Conservation (phyloP, 2,113 vertebrate genomes). For the Acinonyx jubatus region DNA sequence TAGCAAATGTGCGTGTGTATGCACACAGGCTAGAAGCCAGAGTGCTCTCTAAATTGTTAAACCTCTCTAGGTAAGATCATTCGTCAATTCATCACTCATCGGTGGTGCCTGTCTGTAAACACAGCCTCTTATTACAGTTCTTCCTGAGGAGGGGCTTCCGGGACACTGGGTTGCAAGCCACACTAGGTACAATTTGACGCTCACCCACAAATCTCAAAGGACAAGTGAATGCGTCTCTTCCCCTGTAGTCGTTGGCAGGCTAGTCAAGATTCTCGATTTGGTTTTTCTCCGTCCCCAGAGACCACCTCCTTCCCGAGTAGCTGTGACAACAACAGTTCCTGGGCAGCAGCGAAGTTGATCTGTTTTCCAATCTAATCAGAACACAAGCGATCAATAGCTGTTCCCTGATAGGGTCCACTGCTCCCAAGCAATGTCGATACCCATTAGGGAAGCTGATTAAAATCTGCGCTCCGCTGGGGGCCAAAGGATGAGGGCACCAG, state of each 20-base stretch:
- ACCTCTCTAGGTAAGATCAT: neutral
- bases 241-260: neutral
- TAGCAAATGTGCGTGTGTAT: rapidly evolving
- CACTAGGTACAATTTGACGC: neutral
- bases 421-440: conserved; percentile 10
- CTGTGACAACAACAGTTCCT: neutral
- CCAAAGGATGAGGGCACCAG: neutral
- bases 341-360: conserved; percentile 2
- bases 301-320: neutral
- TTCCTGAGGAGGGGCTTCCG: neutral
- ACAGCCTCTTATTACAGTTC: neutral
- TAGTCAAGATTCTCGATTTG: neutral
- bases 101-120: neutral
- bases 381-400: neutral
- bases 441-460: conserved; percentile 42
- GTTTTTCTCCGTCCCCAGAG: neutral
- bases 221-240: neutral
- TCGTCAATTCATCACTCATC: neutral
- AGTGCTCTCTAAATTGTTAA: neutral
- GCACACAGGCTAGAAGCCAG: neutral
- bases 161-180: neutral
- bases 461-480: conserved; percentile 4
- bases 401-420: neutral
- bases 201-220: neutral
- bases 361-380: conserved; percentile 56